These are phyloP conservation scores for Anoplopoma fimbria DNA, from an alignment of 2,113 vertebrate species.

Conservation along the genomic window DNA sequence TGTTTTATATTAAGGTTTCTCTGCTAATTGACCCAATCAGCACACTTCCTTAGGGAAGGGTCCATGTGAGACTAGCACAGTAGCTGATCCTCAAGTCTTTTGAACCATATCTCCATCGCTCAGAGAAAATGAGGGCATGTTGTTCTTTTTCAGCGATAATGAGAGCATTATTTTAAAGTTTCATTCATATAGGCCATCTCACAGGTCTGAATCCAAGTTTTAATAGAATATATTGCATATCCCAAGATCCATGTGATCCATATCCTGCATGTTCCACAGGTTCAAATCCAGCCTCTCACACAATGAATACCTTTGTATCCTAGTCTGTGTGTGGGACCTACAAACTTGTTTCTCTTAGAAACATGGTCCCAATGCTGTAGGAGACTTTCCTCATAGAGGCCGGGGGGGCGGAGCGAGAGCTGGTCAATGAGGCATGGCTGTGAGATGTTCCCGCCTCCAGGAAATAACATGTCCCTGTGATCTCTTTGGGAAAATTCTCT, in stretches of 20 bases:
- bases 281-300: conserved; percentile 38
- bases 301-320: conserved; percentile 30
- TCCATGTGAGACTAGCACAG: conserved; percentile 36
- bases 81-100: conserved; percentile 39
- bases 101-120: conserved; percentile 27
- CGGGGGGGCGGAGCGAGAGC: conserved; percentile 88
- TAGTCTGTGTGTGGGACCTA: conserved; percentile 77
- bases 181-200: conserved; percentile 19
- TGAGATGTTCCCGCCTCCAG: conserved; percentile 93
- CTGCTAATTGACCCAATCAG: conserved; percentile 34
- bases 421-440: conserved; percentile 85
- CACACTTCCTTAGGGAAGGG: conserved; percentile 32
- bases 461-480: conserved; percentile 97
- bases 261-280: conserved; percentile 38
- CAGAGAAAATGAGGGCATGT: conserved; percentile 25
- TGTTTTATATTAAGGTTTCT: conserved; percentile 50
- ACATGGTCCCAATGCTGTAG: conserved; percentile 99
- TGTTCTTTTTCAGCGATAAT: conserved; percentile 50
- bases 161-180: conserved; percentile 20
- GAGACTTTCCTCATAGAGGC: conserved; percentile 95
- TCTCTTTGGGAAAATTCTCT: conserved; percentile 99
- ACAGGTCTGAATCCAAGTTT: conserved; percentile 56
- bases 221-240: conserved; percentile 65
- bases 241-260: conserved; percentile 42
- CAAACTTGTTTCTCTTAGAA: conserved; percentile 98